These are phyloP conservation scores for Pinctada fucata DNA, from an alignment of 2,888 invertebrate genomes.

Conservation along the genomic window DNA sequence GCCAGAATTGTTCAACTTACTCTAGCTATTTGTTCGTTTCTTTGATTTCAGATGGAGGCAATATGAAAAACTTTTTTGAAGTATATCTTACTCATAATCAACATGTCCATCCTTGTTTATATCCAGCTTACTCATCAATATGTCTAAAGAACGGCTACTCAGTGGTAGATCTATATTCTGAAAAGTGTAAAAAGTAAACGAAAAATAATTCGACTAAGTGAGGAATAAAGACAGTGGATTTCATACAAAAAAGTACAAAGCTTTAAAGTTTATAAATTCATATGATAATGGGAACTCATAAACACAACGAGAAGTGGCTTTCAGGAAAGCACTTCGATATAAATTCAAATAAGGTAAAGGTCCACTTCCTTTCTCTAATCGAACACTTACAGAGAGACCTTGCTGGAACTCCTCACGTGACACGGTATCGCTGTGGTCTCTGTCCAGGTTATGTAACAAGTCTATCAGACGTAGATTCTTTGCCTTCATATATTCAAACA, in stretches of 20 bases:
- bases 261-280: too few species aligned
- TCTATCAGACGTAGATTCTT: constrained; percentile 64
- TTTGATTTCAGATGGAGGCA: too few species aligned
- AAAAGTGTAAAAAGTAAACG: constrained; percentile 18
- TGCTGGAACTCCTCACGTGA: constrained; percentile 61
- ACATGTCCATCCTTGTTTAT: constrained; percentile 62
- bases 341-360: too few species aligned
- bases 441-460: constrained; percentile 62
- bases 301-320: too few species aligned
- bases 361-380: too few species aligned
- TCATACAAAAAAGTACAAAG: too few species aligned
- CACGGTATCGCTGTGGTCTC: constrained; percentile 64
- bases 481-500: constrained; percentile 64
- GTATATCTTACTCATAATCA: constrained; percentile 60
- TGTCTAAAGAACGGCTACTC: constrained; percentile 62
- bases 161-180: constrained; percentile 66
- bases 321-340: too few species aligned
- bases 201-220: too few species aligned
- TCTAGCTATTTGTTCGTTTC: too few species aligned
- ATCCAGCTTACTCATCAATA: constrained; percentile 64
- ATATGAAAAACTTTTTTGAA: neutral
- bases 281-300: too few species aligned
- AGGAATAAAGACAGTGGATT: too few species aligned
- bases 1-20: too few species aligned
- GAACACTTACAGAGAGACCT: constrained; percentile 55